phyloP scores from a whole-genome alignment of 2,113 vertebrate genomes.

The Chloropsis hardwickii region DNA sequence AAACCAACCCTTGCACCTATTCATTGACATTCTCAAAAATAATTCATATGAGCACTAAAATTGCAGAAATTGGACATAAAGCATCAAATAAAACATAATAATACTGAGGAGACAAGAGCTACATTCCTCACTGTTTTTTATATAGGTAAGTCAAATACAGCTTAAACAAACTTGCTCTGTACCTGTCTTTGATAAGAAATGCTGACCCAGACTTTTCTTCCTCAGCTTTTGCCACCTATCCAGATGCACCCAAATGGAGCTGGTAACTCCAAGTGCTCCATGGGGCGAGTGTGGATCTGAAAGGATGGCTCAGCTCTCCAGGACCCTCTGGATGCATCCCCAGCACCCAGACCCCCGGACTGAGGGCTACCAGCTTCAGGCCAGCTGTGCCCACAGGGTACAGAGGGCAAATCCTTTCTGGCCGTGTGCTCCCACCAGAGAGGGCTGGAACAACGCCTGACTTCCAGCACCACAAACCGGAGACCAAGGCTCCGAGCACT shows the following conservation, averaged over 20 bases:
- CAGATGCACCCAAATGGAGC: accelerated
- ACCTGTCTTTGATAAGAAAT: not conserved
- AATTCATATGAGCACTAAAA: not conserved
- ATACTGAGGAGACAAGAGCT: not conserved
- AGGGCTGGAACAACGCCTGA: accelerated
- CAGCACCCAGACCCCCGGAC: accelerated
- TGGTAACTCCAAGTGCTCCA: accelerated
- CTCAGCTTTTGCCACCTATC: not conserved
- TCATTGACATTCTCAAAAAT: not conserved
- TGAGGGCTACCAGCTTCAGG: not conserved
- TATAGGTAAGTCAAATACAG: not conserved
- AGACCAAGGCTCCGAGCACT: too few relatives aligned
- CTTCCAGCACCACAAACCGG: not conserved
- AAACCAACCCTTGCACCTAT: not conserved
- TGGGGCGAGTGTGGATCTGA: too few relatives aligned
- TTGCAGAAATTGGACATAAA: not conserved
- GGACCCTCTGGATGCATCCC: accelerated
- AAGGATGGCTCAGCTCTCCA: not conserved
- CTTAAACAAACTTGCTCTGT: not conserved
- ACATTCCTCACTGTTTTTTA: not conserved
- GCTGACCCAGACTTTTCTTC: not conserved
- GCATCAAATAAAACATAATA: not conserved
- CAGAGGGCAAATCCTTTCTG: not conserved
- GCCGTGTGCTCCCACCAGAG: accelerated
- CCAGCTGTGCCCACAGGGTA: not conserved